Evolutionary conservation across 2,113 vertebrate genomes (phyloP).

Genomic region (Ondatra zibethicus): DNA sequence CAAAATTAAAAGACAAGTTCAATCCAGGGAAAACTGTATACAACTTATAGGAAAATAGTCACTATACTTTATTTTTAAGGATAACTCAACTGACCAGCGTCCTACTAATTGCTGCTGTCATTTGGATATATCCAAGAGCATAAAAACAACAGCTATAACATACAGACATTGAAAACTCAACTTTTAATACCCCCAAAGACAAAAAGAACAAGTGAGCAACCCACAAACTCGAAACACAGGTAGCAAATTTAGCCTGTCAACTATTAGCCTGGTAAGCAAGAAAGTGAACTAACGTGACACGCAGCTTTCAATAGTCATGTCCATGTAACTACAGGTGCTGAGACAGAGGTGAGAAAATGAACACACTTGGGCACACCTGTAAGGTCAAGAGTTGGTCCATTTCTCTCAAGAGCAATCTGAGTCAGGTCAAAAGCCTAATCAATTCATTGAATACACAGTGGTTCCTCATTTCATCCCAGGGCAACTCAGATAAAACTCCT

Average conservation of each 20-base stretch:
- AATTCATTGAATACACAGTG: neutral
- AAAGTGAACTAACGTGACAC: neutral
- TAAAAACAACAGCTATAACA: constrained; percentile 23
- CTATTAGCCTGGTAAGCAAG: neutral
- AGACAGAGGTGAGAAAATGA: neutral
- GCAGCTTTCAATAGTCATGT: neutral
- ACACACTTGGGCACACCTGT: neutral
- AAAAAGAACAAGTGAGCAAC: neutral
- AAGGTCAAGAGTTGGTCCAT: neutral
- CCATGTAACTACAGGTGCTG: too few relatives aligned
- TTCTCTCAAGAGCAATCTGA: neutral
- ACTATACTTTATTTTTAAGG: neutral
- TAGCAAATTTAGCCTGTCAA: neutral
- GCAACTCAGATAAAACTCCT: neutral
- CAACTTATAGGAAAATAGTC: neutral
- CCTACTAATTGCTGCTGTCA: neutral
- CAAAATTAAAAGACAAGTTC: constrained; percentile 25
- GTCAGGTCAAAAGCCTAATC: neutral
- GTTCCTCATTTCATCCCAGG: neutral
- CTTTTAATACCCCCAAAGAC: neutral
- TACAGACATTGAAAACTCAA: neutral
- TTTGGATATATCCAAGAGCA: neutral
- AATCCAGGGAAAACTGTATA: neutral
- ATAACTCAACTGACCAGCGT: constrained; percentile 15
- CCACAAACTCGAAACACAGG: neutral